Conservation (phyloP, 2,888 invertebrate species). For the Dynastes grantii region DNA sequence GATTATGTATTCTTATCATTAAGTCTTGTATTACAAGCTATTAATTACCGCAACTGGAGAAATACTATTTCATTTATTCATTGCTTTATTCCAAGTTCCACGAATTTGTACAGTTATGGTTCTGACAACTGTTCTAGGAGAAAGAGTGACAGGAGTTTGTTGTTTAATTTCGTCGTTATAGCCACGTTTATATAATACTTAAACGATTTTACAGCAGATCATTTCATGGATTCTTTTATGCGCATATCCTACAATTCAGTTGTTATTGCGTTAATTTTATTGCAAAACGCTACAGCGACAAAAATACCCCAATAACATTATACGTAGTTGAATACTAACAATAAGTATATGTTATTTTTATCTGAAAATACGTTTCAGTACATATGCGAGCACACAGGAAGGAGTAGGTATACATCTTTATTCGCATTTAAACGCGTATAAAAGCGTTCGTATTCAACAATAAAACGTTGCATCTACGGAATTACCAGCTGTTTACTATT, state of each 20-base stretch:
- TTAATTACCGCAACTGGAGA: too few relatives aligned
- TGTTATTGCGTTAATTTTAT: conserved; percentile 1
- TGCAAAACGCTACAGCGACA: neutral
- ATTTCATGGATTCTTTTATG: too few relatives aligned
- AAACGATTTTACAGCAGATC: too few relatives aligned
- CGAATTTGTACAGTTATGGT: too few relatives aligned
- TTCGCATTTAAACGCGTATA: neutral
- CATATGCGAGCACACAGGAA: neutral
- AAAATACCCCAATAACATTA: neutral
- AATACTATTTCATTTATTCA: too few relatives aligned
- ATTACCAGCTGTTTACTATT: conserved; percentile 55
- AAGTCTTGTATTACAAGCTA: too few relatives aligned
- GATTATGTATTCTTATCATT: too few relatives aligned
- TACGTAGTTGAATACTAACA: neutral
- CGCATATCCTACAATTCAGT: neutral
- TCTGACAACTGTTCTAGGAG: too few relatives aligned
- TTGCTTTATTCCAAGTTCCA: too few relatives aligned
- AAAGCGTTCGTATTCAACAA: conserved; percentile 39
- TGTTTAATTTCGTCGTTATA: too few relatives aligned
- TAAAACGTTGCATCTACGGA: conserved; percentile 47
- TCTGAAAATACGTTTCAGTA: neutral
- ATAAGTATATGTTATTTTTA: neutral
- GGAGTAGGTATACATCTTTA: neutral
- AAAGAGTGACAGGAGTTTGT: too few relatives aligned
- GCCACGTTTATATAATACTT: too few relatives aligned